phyloP scores from a whole-genome alignment of 2,888 invertebrate species.

The Leptinotarsa juncta region DNA sequence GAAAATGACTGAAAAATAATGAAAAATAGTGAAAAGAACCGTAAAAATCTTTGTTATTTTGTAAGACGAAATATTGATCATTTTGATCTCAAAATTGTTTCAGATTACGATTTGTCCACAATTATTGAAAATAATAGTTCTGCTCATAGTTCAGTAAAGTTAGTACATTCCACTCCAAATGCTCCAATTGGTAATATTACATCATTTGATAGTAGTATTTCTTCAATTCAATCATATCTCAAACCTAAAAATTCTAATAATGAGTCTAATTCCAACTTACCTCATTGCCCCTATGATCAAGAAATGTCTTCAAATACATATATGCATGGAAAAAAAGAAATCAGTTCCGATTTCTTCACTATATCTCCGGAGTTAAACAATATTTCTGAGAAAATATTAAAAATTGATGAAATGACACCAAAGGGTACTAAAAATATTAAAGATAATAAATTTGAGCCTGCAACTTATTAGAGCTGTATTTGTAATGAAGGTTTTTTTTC shows the following conservation, averaged over 20 bases:
- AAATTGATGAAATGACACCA: neutral
- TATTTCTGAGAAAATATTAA: neutral
- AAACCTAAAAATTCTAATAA: too few species aligned
- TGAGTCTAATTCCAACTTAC: too few species aligned
- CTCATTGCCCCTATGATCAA: neutral
- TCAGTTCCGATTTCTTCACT: neutral
- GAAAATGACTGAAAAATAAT: too few species aligned
- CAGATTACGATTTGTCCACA: neutral
- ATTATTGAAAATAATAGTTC: slow-evolving; percentile 1
- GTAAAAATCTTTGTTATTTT: slow-evolving; percentile 18
- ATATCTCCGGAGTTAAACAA: neutral
- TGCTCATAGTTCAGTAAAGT: neutral
- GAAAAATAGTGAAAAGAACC: slow-evolving; percentile 16
- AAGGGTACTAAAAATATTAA: neutral
- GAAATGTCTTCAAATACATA: neutral
- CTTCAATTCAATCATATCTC: too few species aligned
- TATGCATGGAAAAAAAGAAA: neutral
- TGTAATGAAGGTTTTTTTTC: neutral
- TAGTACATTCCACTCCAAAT: slow-evolving; percentile 14
- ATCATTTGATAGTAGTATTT: too few species aligned
- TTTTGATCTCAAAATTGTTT: slow-evolving; percentile 1
- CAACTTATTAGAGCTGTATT: neutral
- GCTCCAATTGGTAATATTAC: neutral
- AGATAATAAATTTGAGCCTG: too few species aligned
- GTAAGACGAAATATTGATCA: slow-evolving; percentile 19